Base-by-base conservation (phyloP, 2,797 vertebrate genomes). In the Oreortyx pictus region DNA sequence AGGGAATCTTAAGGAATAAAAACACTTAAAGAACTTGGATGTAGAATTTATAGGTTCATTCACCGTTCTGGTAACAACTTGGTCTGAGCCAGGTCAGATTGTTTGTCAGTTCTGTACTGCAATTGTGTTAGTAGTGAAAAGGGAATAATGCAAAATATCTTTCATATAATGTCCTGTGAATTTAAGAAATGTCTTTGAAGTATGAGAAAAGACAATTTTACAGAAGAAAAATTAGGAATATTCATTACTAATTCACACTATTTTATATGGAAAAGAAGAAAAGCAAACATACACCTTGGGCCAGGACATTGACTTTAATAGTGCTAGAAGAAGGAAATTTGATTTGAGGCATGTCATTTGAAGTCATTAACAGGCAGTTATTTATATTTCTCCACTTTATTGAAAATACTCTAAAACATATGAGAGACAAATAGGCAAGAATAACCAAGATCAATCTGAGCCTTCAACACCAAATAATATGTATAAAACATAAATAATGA, bases 11-110 rank as follows among this genome's bases (percentile, higher is more conserved):
- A 56, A 87, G 47, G 52, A 87, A 76, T 77, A 46, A 54, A 66
- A 52, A 43, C 88, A 88, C 85, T 87, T 82, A 54, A 82, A 87
- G 43, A 98, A 96, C 43, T 97, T 98, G 87, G 96, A 84, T 81
- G 96, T 96, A 46, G 96, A 82, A 90, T 75, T 94, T 86, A 70
- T 67, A 74, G 22, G 33, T 84, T 86, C 37, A 43, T 83, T 60
- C 71, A n/a, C 85, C 59, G 17, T 18, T 52, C 47, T 80, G 46
- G 47, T 64, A 70, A 81, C 75, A 92, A 71, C 47, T 37, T 60
- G 47, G 73, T 93, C 83, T 86, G 50, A 84, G 60, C 43, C 25
- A 73, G 46, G 61, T 3, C 7, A 59, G 22, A 25, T 76, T 76
- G 24, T 74, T 65, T 33, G 7, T 4, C 24, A 46, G 65, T 92